Evolutionary conservation across 2,888 invertebrate species (phyloP), one percentile per base, ranked within the genome.

Genomic region (Phyllotreta cruciferae): DNA sequence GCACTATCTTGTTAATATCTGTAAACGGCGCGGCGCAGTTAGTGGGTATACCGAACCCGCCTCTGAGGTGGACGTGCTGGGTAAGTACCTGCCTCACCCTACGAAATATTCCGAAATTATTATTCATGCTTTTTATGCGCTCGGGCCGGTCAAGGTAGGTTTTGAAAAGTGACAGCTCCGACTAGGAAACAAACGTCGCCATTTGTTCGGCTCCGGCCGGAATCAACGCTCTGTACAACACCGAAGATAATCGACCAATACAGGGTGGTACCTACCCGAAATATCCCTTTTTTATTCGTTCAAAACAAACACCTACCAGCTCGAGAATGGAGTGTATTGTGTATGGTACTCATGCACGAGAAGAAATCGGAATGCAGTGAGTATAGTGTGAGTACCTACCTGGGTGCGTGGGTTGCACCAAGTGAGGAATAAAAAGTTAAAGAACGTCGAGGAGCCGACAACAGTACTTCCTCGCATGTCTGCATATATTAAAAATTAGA

Each of bases 381-480:
- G 44, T 44, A 42, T 10, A 45, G 44, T 56, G 44, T 13, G 56
- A 56, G 37, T 35, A 42, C 24, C 44, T 13, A 44, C 41, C 24
- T 34, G 13, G 34, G 38, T 66, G 72, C 69, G 71, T 72, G 70
- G 70, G 72, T 62, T 65, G 70, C 11, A 53, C 49, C 56, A 70
- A 72, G 73, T 72, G 73, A 72, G 66, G 72, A 73, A 73, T 70
- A 73, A 74, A 73, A 71, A 73, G 71, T 71, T 73, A 72, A 71
- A 74, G 71, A 74, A 72, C 72, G 70, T 72, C 73, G 71, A 67
- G 67, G 66, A 71, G 71, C 73, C 72, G 74, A 74, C 74, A 73
- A 75, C 74, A 69, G 73, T 71, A 69, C 73, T 73, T 56, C 55
- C 38, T 44, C 70, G 71, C 73, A 75, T 69, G 72, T 73, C 71